Evolutionary conservation across 1,140 invertebrate species (phyloP).

Genomic region (Brachionus koreanus): DNA sequence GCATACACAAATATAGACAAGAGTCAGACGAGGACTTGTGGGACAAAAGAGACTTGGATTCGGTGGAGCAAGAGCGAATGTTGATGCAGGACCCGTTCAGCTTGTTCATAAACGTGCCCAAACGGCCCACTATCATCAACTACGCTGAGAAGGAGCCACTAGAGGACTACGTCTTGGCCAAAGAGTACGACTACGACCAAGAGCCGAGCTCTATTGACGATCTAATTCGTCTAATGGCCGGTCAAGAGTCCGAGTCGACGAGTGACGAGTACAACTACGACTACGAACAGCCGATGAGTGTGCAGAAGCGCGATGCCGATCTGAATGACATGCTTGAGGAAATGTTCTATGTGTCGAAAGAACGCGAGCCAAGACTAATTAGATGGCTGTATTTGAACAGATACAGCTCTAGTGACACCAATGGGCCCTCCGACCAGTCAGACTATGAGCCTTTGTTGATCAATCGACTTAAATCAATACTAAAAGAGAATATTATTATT

Average conservation of each 20-base stretch:
- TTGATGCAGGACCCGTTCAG: not conserved
- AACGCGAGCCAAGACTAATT: not conserved
- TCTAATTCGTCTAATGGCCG: not conserved
- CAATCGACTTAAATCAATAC: not conserved
- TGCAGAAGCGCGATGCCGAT: not conserved
- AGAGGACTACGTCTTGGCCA: not conserved
- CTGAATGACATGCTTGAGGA: not conserved
- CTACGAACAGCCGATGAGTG: not conserved
- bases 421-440: not conserved
- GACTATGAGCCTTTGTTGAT: not conserved
- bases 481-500: conserved; percentile 18
- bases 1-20: conserved; percentile 10
- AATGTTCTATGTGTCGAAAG: not conserved
- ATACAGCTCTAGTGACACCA: not conserved
- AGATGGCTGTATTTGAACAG: not conserved
- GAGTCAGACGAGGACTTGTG: not conserved
- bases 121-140: not conserved
- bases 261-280: not conserved
- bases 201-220: not conserved
- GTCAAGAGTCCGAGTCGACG: not conserved
- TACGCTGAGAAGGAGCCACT: not conserved
- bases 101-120: not conserved
- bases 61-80: not conserved
- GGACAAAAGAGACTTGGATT: not conserved
- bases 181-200: not conserved